Evolutionary conservation across 2,797 vertebrate species (phyloP).

Genomic region (Clarias platycephalus): DNA sequence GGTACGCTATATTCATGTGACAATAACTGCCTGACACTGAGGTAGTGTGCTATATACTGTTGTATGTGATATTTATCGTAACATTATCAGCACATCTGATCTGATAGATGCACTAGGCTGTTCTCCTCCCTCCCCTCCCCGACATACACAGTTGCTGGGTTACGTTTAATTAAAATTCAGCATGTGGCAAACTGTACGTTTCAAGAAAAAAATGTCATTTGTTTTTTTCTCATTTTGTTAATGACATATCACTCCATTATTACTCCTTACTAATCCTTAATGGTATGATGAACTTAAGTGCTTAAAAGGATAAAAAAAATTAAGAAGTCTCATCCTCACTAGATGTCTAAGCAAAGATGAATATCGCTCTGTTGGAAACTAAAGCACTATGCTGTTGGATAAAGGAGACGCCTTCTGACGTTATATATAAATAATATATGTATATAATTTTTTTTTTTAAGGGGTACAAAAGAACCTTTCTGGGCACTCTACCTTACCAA

Average conservation of each 20-base stretch:
- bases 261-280: slow-evolving; percentile 39
- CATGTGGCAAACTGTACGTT: not conserved
- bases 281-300: slow-evolving; percentile 71
- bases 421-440: slow-evolving; percentile 83
- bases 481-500: slow-evolving; percentile 84
- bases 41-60: not conserved
- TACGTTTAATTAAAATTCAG: slow-evolving; percentile 2
- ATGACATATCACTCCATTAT: slow-evolving; percentile 19
- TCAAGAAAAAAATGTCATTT: slow-evolving; percentile 38
- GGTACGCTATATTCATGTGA: not conserved
- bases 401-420: slow-evolving; percentile 83
- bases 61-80: not conserved
- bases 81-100: slow-evolving; percentile 5
- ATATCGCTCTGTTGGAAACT: slow-evolving; percentile 83
- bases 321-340: slow-evolving; percentile 75
- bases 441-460: slow-evolving; percentile 71
- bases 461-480: slow-evolving; percentile 76
- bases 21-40: slow-evolving; percentile 7
- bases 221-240: slow-evolving; percentile 31
- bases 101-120: slow-evolving; percentile 9
- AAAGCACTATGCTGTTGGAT: slow-evolving; percentile 87
- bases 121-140: too few species aligned
- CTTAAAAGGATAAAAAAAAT: slow-evolving; percentile 71
- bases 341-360: slow-evolving; percentile 79
- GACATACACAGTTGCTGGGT: not conserved